These are phyloP conservation scores for Acipenser oxyrinchus DNA, from an alignment of 2,797 vertebrate genomes.

Conservation along the genomic window DNA sequence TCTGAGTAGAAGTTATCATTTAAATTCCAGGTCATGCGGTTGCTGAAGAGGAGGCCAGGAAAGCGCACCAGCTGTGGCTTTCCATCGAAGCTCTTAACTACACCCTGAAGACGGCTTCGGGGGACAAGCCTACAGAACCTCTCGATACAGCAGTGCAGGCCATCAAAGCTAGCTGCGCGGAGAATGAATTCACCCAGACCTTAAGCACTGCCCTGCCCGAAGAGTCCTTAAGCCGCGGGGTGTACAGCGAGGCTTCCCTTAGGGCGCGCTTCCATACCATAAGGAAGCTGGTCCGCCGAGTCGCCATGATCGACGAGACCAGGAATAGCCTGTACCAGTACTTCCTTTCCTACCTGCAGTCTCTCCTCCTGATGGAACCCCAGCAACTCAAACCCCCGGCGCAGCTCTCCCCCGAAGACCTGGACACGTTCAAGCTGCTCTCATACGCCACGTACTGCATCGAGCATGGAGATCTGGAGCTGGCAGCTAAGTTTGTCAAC, in stretches of 20 bases:
- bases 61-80: constrained; percentile 89
- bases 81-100: constrained; percentile 83
- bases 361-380: constrained; percentile 74
- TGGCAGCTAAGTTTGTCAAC: constrained; percentile 91
- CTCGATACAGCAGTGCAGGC: constrained; percentile 65
- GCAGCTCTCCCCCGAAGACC: constrained; percentile 66
- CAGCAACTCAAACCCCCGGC: constrained; percentile 69
- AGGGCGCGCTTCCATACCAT: constrained; percentile 74
- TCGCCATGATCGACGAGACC: constrained; percentile 85
- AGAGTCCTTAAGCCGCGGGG: constrained; percentile 74
- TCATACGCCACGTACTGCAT: constrained; percentile 86
- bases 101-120: constrained; percentile 63
- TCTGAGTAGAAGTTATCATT: not conserved
- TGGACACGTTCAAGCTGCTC: constrained; percentile 83
- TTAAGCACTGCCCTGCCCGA: constrained; percentile 71
- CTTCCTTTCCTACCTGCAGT: constrained; percentile 89
- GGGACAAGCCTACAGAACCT: constrained; percentile 63
- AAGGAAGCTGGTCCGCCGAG: constrained; percentile 73
- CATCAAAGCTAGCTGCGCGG: constrained; percentile 62
- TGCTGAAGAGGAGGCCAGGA: constrained; percentile 83
- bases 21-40: constrained; percentile 68
- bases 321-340: constrained; percentile 93
- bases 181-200: constrained; percentile 74
- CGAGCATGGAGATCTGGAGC: constrained; percentile 88
- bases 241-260: constrained; percentile 87